Conservation (phyloP, 2,888 invertebrate genomes). For the Torymus texanus region DNA sequence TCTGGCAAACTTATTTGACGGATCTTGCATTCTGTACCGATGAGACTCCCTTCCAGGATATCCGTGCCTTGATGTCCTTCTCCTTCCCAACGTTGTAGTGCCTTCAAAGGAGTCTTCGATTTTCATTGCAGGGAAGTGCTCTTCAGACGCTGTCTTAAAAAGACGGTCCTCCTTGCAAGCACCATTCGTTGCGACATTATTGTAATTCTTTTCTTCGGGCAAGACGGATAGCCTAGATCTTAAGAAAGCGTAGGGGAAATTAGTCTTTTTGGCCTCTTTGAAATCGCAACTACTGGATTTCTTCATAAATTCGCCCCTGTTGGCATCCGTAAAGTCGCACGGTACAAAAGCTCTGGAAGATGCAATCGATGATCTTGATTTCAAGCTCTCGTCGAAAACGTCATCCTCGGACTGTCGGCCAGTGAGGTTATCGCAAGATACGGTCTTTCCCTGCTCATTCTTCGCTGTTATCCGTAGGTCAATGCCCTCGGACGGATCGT, state of each 20-base stretch:
- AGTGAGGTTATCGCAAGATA: constrained; percentile 72
- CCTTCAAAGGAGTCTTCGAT: constrained; percentile 69
- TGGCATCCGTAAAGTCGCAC: constrained; percentile 66
- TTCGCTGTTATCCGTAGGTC: constrained; percentile 77
- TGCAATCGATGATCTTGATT: constrained; percentile 47
- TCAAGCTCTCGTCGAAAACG: constrained; percentile 55
- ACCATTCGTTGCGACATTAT: constrained; percentile 75
- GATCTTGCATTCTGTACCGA: constrained; percentile 60
- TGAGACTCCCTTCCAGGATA: constrained; percentile 49
- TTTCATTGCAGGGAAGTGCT: constrained; percentile 76
- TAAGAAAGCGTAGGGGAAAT: constrained; percentile 86
- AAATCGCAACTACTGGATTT: constrained; percentile 73
- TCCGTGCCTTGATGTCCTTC: constrained; percentile 64
- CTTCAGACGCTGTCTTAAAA: constrained; percentile 79
- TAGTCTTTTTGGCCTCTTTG: constrained; percentile 78
- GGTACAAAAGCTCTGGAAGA: constrained; percentile 62
- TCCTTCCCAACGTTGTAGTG: constrained; percentile 71
- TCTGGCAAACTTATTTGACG: constrained; percentile 60
- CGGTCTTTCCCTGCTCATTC: constrained; percentile 67
- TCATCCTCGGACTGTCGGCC: constrained; percentile 59
- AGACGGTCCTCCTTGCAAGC: constrained; percentile 76
- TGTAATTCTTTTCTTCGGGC: constrained; percentile 81
- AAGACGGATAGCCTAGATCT: constrained; percentile 86
- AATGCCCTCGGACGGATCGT: constrained; percentile 87
- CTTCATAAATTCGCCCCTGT: constrained; percentile 62